Percentiles rank a stretch among this genome's conserved stretches.
Evolutionary conservation across 1,140 invertebrate species (phyloP).

Genomic region (Meteorus sp.): DNA sequence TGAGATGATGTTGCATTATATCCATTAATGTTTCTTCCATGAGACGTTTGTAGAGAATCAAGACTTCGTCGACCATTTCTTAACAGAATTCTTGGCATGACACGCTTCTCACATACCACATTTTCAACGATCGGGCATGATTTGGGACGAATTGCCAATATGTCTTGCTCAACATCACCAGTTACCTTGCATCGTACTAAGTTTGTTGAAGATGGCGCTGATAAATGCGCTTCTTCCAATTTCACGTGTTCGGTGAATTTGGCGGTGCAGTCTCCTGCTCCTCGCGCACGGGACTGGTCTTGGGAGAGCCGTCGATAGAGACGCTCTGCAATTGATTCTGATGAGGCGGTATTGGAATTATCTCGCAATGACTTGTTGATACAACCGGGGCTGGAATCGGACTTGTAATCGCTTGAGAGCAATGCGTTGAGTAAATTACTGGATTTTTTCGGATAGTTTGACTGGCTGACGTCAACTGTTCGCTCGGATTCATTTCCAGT

Average conservation of each 20-base stretch:
- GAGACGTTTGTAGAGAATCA: neutral
- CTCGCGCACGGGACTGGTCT: conserved; percentile 5
- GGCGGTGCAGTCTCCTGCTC: conserved; percentile 31
- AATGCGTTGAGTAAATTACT: conserved; percentile 49
- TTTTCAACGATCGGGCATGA: conserved; percentile 15
- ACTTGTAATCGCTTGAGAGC: conserved; percentile 51
- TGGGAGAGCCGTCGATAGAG: conserved; percentile 1
- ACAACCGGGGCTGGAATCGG: conserved; percentile 50
- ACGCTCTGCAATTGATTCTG: neutral
- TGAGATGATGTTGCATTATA: too few relatives aligned
- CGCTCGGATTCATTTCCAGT: neutral
- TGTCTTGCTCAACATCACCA: conserved; percentile 22
- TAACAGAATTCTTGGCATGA: neutral
- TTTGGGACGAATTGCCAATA: conserved; percentile 17
- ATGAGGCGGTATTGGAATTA: conserved; percentile 27
- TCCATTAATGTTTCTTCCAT: neutral
- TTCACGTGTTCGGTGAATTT: conserved; percentile 53
- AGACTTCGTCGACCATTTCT: conserved; percentile 11
- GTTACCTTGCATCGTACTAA: conserved; percentile 33
- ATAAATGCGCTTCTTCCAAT: conserved; percentile 60
- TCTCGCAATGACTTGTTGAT: conserved; percentile 33
- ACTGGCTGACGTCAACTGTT: conserved; percentile 7
- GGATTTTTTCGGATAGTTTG: too few relatives aligned
- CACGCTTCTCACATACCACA: neutral
- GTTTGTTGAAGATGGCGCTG: conserved; percentile 57